Conservation (phyloP, 1,140 invertebrate genomes). For the Drosophila sproati region DNA sequence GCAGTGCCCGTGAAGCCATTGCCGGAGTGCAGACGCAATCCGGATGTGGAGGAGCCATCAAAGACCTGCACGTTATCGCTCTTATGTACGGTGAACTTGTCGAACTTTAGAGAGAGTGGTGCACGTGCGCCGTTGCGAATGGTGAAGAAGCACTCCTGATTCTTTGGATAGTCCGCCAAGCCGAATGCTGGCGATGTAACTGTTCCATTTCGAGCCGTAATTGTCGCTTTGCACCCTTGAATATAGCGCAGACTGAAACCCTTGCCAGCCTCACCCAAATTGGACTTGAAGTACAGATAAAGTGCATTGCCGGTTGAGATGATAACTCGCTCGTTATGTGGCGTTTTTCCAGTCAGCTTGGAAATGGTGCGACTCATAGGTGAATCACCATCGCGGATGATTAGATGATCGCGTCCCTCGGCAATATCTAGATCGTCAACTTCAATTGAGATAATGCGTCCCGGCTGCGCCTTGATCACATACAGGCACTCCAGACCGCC, state of each 20-base stretch:
- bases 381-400: constrained; percentile 94
- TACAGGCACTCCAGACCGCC: constrained; percentile 97
- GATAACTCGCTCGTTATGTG: constrained; percentile 93
- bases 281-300: constrained; percentile 97
- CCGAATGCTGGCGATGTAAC: constrained; percentile 95
- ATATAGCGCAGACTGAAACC: constrained; percentile 97
- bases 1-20: constrained; percentile 92
- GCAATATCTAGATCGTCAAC: constrained; percentile 96
- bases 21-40: constrained; percentile 93
- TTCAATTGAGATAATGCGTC: constrained; percentile 94
- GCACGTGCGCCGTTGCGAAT: constrained; percentile 93
- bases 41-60: constrained; percentile 94
- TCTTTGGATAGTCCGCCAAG: constrained; percentile 93
- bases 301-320: constrained; percentile 95
- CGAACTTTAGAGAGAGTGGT: constrained; percentile 94
- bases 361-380: constrained; percentile 94
- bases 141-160: constrained; percentile 95
- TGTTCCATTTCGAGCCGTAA: constrained; percentile 92
- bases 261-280: constrained; percentile 92
- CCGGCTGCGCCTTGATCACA: constrained; percentile 94
- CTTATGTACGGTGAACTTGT: constrained; percentile 93
- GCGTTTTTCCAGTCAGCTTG: constrained; percentile 90
- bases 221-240: constrained; percentile 93
- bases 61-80: constrained; percentile 95
- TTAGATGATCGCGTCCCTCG: constrained; percentile 93